These are phyloP conservation scores for Drosophila subobscura DNA, from an alignment of 1,140 invertebrate genomes.

Conservation along the genomic window DNA sequence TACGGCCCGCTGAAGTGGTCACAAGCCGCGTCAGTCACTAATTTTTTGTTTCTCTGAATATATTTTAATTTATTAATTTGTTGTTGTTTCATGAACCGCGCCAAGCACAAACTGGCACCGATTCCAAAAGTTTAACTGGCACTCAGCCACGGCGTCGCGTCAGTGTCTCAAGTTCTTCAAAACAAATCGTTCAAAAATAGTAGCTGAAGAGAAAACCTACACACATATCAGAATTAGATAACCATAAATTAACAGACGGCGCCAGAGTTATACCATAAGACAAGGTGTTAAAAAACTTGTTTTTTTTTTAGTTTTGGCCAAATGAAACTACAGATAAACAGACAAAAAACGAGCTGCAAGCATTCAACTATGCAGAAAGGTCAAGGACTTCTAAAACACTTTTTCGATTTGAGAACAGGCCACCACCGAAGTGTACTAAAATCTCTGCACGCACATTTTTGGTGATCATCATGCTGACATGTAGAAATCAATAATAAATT, in stretches of 20 bases:
- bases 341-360: conserved; percentile 25
- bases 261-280: conserved; percentile 44
- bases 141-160: too few species aligned
- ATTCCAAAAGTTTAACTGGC: conserved; percentile 50
- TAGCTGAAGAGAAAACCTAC: conserved; percentile 36
- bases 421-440: not conserved
- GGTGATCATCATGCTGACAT: conserved; percentile 31
- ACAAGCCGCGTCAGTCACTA: conserved; percentile 30
- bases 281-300: conserved; percentile 73
- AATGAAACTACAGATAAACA: conserved; percentile 37
- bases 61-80: conserved; percentile 29
- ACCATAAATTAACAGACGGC: conserved; percentile 62
- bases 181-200: conserved; percentile 64
- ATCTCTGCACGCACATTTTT: too few species aligned
- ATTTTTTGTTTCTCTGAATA: conserved; percentile 22
- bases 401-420: conserved; percentile 8
- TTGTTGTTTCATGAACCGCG: conserved; percentile 67
- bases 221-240: conserved; percentile 28
- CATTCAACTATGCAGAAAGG: conserved; percentile 57
- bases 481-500: conserved; percentile 17
- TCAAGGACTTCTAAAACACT: conserved; percentile 54
- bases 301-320: conserved; percentile 41
- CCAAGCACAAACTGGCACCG: conserved; percentile 74
- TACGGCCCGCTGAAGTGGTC: conserved; percentile 29
- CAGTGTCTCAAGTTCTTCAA: conserved; percentile 63